A percentile compares a stretch with the other conserved stretches of the same genome.
These are phyloP conservation scores for Alosa sapidissima DNA, from an alignment of 2,797 vertebrate genomes.

Conservation along the genomic window DNA sequence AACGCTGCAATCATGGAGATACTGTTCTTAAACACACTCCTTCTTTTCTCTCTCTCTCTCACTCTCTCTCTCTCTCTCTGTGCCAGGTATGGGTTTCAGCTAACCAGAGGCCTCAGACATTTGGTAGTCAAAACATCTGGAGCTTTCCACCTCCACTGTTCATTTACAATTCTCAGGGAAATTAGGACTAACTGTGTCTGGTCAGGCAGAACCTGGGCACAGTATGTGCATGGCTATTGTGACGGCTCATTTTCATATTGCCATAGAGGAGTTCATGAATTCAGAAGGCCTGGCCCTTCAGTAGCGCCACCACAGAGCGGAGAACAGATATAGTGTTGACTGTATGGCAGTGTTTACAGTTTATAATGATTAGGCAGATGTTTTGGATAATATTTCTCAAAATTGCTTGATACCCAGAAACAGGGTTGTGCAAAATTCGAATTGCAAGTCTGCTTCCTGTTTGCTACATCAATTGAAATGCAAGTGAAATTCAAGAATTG, in stretches of 20 bases:
- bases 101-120: slow-evolving; percentile 63
- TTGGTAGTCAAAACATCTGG: slow-evolving; percentile 76
- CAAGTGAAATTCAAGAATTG: too few species aligned
- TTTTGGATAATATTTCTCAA: not conserved
- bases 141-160: slow-evolving; percentile 70
- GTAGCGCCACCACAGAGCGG: not conserved
- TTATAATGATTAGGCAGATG: not conserved
- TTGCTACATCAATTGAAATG: too few species aligned
- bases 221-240: not conserved
- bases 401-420: not conserved
- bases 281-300: not conserved
- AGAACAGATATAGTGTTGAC: not conserved
- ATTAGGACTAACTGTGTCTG: slow-evolving; percentile 59
- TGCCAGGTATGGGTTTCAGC: slow-evolving; percentile 63
- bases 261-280: not conserved
- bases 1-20: slow-evolving; percentile 64
- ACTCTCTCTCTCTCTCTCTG: not conserved
- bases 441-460: too few species aligned
- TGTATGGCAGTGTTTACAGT: not conserved
- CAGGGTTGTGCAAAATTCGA: too few species aligned
- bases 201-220: slow-evolving; percentile 39
- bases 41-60: not conserved
- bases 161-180: slow-evolving; percentile 77
- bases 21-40: slow-evolving; percentile 2
- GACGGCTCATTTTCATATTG: not conserved